phyloP scores from a whole-genome alignment of 2,888 invertebrate species.

The Emmelina monodactyla region DNA sequence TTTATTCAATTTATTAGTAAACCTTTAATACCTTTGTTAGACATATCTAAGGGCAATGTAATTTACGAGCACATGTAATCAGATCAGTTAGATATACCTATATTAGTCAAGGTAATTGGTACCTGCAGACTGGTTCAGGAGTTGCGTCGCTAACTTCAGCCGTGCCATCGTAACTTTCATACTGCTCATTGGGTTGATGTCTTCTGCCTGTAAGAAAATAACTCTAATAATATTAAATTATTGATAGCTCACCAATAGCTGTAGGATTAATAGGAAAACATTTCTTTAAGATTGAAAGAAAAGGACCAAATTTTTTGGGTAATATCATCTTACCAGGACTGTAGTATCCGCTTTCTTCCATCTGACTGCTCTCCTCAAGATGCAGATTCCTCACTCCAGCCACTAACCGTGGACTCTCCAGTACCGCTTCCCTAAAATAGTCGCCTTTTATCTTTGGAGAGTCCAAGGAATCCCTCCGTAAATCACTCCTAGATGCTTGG shows the following conservation, averaged over 20 bases:
- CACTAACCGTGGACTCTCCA: constrained; percentile 50
- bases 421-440: constrained; percentile 40
- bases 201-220: constrained; percentile 41
- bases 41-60: no score
- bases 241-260: background rate
- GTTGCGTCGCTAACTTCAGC: constrained; percentile 41
- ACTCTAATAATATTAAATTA: no score
- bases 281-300: background rate
- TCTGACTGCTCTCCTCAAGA: constrained; percentile 53
- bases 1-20: no score
- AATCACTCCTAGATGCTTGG: constrained; percentile 43
- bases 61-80: no score
- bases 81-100: no score
- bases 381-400: constrained; percentile 49
- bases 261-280: background rate
- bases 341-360: constrained; percentile 60
- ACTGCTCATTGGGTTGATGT: constrained; percentile 34
- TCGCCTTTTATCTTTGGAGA: constrained; percentile 52
- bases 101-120: no score
- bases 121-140: constrained; percentile 49
- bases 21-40: no score
- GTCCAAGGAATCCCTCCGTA: constrained; percentile 48
- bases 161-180: constrained; percentile 42
- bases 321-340: constrained; percentile 38
- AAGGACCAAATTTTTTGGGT: background rate